Percentiles rank a stretch among this genome's conserved stretches.
Conservation (phyloP, 2,113 vertebrate genomes). For the Arizona elegans region DNA sequence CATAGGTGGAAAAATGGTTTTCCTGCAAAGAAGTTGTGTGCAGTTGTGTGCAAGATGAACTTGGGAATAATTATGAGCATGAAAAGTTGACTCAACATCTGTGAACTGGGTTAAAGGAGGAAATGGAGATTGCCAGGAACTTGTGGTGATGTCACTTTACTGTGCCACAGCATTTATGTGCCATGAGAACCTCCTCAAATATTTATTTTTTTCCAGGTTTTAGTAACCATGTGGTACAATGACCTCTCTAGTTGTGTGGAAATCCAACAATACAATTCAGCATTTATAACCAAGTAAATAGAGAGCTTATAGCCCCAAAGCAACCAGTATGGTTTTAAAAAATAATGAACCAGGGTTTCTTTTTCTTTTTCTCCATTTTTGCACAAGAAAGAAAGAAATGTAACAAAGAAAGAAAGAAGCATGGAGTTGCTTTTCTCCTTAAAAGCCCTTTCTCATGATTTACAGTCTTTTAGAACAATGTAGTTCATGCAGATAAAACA, state of each 20-base stretch:
- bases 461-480: neutral
- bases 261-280: neutral
- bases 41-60: neutral
- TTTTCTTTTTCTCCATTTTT: neutral
- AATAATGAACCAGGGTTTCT: neutral
- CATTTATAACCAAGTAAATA: neutral
- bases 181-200: neutral
- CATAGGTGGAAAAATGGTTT: neutral
- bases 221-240: neutral
- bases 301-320: neutral
- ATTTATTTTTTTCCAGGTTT: neutral
- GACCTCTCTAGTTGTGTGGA: neutral
- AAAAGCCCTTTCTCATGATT: neutral
- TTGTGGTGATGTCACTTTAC: neutral
- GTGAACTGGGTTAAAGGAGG: neutral
- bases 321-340: neutral
- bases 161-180: neutral
- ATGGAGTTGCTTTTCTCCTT: neutral
- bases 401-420: neutral
- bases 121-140: neutral
- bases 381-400: neutral
- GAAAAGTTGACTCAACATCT: neutral
- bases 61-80: neutral
- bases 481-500: neutral
- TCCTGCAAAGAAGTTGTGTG: neutral